Conservation (phyloP, 2,797 vertebrate species). For the Peromyscus aztecus region DNA sequence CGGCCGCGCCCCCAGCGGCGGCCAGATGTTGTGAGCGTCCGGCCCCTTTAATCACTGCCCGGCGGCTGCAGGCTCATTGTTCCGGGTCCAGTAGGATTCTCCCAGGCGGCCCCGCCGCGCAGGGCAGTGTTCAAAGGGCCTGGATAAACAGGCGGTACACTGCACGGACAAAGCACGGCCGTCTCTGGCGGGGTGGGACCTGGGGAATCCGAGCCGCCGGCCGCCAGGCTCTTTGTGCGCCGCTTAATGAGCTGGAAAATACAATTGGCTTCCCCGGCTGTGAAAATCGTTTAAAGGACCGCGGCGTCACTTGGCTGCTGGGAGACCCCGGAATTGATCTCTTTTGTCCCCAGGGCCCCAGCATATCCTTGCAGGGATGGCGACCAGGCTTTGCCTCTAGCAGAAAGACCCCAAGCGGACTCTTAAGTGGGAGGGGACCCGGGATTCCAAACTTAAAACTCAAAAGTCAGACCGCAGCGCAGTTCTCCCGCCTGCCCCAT, state of each 20-base stretch:
- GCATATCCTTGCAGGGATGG: conserved; percentile 66
- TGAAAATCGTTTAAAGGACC: conserved; percentile 93
- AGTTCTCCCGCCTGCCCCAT: background rate
- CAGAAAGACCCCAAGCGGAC: conserved; percentile 1
- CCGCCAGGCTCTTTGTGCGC: conserved; percentile 87
- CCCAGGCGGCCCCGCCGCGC: conserved; percentile 88
- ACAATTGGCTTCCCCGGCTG: conserved; percentile 93
- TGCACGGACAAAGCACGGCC: conserved; percentile 75
- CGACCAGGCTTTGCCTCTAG: background rate
- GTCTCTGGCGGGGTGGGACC: conserved; percentile 76
- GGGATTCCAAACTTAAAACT: background rate
- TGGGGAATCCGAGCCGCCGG: conserved; percentile 73
- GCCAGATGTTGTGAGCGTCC: background rate
- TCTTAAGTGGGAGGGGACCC: background rate
- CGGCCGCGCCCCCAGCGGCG: background rate
- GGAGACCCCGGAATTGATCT: conserved; percentile 91
- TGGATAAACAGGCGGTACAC: conserved; percentile 93
- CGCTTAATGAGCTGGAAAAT: conserved; percentile 95
- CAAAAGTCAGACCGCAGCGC: background rate
- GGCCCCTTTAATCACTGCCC: background rate
- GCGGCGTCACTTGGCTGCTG: conserved; percentile 92
- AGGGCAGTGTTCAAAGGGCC: conserved; percentile 89
- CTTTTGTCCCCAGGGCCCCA: conserved; percentile 85
- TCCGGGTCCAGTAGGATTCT: conserved; percentile 80
- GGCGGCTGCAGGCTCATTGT: background rate